phyloP scores from a whole-genome alignment of 2,113 vertebrate species.

The Tupaia chinensis region DNA sequence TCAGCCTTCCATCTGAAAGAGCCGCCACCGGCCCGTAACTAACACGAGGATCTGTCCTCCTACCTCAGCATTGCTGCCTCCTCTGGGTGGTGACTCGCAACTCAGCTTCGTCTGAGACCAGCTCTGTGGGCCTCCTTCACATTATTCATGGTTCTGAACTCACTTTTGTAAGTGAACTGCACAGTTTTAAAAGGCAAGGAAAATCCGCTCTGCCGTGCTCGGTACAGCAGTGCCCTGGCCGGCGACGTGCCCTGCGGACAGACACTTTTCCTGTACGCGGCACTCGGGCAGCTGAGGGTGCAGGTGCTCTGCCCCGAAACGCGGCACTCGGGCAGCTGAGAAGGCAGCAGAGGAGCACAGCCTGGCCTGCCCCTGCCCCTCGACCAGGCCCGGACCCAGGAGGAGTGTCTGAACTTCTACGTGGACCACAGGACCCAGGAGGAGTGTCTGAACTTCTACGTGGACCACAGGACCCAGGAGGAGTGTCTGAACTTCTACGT shows the following conservation, averaged over 20 bases:
- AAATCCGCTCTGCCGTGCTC: background rate
- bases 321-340: background rate
- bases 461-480: too few species aligned
- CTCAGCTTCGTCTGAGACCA: background rate
- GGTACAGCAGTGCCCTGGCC: too few species aligned
- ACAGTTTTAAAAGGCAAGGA: slow-evolving; percentile 14
- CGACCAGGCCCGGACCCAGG: too few species aligned
- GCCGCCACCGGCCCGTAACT: background rate
- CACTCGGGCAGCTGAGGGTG: too few species aligned
- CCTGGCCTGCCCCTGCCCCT: too few species aligned
- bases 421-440: too few species aligned
- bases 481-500: too few species aligned
- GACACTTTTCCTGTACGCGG: too few species aligned
- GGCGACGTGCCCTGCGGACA: too few species aligned
- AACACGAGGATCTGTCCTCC: background rate
- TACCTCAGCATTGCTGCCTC: background rate
- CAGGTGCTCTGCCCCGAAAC: too few species aligned
- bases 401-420: too few species aligned
- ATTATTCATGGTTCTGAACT: slow-evolving; percentile 14
- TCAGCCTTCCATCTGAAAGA: slow-evolving; percentile 41
- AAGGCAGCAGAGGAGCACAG: background rate
- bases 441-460: too few species aligned
- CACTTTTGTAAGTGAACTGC: background rate
- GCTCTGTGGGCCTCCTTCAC: background rate
- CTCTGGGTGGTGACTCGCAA: slow-evolving; percentile 22